phyloP scores from a whole-genome alignment of 2,113 vertebrate genomes.

The Elephantulus edwardii region DNA sequence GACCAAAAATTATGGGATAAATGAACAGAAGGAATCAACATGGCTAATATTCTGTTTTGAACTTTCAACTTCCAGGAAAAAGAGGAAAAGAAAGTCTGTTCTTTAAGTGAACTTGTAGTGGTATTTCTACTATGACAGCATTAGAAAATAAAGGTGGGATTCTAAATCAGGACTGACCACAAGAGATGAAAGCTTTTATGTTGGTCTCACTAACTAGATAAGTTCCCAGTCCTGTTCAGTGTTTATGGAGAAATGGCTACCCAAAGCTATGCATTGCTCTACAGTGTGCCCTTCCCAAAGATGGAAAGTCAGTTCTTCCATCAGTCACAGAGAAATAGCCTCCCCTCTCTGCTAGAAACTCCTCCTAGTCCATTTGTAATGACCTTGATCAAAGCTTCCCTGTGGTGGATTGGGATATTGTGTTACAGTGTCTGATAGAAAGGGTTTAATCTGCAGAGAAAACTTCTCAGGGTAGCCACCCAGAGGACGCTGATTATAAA shows the following conservation, averaged over 20 bases:
- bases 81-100: not conserved
- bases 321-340: not conserved
- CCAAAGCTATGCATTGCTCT: not conserved
- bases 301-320: not conserved
- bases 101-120: not conserved
- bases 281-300: not conserved
- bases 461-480: constrained; percentile 53
- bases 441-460: constrained; percentile 53
- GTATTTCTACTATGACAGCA: not conserved
- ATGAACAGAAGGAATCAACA: not conserved
- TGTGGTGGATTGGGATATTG: constrained; percentile 42
- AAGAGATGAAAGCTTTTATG: not conserved
- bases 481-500: constrained; percentile 64
- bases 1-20: not conserved
- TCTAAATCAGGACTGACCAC: not conserved
- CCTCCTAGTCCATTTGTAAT: constrained; percentile 44
- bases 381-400: constrained; percentile 66
- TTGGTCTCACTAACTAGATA: not conserved
- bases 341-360: constrained; percentile 12
- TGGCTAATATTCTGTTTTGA: not conserved
- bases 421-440: constrained; percentile 47
- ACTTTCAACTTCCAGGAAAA: not conserved
- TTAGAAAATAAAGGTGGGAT: not conserved
- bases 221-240: not conserved
- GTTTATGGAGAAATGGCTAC: not conserved